Evolutionary conservation across 2,888 invertebrate species (phyloP).

Genomic region (Sisyra nigra): DNA sequence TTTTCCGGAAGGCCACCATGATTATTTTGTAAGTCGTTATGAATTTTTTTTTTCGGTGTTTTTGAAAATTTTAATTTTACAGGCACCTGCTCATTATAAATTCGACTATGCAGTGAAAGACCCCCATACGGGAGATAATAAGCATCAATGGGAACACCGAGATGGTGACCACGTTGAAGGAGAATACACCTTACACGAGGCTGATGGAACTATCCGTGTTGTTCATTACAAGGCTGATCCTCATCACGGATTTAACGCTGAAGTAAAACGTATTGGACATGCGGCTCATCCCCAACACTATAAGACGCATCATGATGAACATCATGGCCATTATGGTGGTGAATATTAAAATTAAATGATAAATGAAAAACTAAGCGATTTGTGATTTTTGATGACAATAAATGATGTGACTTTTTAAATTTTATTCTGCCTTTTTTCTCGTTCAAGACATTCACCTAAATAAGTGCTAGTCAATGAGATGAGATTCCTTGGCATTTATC

Average conservation of each 20-base stretch:
- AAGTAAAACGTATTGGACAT: constrained; percentile 10
- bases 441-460: too few species aligned
- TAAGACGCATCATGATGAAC: neutral
- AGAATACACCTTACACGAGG: constrained; percentile 12
- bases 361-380: too few species aligned
- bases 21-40: too few species aligned
- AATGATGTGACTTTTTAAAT: too few species aligned
- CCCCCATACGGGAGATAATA: constrained; percentile 12
- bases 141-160: constrained; percentile 13
- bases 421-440: too few species aligned
- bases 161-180: constrained; percentile 14
- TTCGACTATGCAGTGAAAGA: constrained; percentile 13
- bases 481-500: too few species aligned
- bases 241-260: constrained; percentile 14
- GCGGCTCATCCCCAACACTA: constrained; percentile 3
- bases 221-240: constrained; percentile 17
- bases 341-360: too few species aligned
- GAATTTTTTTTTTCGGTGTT: too few species aligned
- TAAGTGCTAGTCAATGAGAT: too few species aligned
- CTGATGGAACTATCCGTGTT: constrained; percentile 15
- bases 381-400: too few species aligned
- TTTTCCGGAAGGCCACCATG: too few species aligned
- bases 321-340: neutral
- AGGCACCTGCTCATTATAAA: constrained; percentile 10
- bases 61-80: too few species aligned